Conservation (phyloP, 1,140 invertebrate genomes). For the Hyles vespertilio region DNA sequence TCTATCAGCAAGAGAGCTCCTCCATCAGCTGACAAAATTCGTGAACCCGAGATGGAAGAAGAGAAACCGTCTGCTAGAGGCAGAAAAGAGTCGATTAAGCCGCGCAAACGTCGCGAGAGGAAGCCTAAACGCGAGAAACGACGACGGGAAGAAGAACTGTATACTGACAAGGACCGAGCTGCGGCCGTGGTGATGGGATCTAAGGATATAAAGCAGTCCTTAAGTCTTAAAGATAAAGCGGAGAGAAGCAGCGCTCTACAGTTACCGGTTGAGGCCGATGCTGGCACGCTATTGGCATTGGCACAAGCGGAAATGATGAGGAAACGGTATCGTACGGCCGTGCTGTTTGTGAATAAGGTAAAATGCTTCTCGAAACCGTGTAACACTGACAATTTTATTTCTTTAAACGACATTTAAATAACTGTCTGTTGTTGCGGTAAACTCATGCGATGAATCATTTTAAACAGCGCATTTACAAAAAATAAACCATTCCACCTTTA, state of each 20-base stretch:
- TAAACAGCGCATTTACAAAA: too few species aligned
- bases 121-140: constrained; percentile 76
- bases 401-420: too few species aligned
- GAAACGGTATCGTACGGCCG: constrained; percentile 82
- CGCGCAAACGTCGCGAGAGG: constrained; percentile 48
- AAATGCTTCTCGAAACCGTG: background rate
- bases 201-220: constrained; percentile 88
- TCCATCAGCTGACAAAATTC: constrained; percentile 42
- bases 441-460: too few species aligned
- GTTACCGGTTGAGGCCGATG: constrained; percentile 87
- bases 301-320: constrained; percentile 84
- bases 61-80: constrained; percentile 38
- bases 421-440: too few species aligned
- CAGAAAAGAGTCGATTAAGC: constrained; percentile 57
- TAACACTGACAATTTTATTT: too few species aligned
- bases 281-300: constrained; percentile 83
- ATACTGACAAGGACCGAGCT: constrained; percentile 93
- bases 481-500: too few species aligned
- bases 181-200: constrained; percentile 90
- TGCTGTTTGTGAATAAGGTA: constrained; percentile 89
- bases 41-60: constrained; percentile 37
- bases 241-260: constrained; percentile 84
- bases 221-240: constrained; percentile 86
- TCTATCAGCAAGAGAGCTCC: constrained; percentile 65
- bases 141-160: constrained; percentile 85